Evolutionary conservation across 92 coral and sea anemone genomes (phyloP), one percentile per base, ranked within the genome.

Genomic region (Plumapathes pennacea): DNA sequence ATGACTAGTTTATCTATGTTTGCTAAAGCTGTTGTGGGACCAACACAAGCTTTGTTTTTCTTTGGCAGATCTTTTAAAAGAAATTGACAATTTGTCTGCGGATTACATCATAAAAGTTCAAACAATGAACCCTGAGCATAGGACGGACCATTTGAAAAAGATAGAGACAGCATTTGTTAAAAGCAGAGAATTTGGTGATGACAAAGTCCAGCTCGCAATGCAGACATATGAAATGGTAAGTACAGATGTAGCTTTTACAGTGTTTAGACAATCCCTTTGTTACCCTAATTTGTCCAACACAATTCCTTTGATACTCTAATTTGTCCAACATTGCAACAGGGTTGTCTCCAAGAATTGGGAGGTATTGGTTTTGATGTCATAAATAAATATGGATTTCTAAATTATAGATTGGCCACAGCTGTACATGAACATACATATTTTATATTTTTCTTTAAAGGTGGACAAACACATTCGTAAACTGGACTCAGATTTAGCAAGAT

Each of bases 191-290:
- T 86, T 84, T 54, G 91, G 90, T 2, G 98, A 92, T 59, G 98
- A 92, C 47, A 92, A 92, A 74, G 98, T 92, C 17, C 98, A 92
- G 60, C 78, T 92, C 12, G 98, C 98, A 46, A 92, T 92, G 98
- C 98, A 92, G 42, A 92, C 98, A 25, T 92, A 92, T 69, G 98
- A 92, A 84, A 92, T 92, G 98, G 98, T 92, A 43, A 25, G 80
- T 67, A 22, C 18, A 2, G 24, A 11, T 18, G 13, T 13, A 1
- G 6, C 10, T 18, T 1, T 4, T 10, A 25, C 15, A 1, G 18
- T 40, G 12, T 55, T 32, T 1, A 36, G 22, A 20, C 32, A 36
- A 21, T 14, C 17, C n/a, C n/a, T n/a, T n/a, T n/a, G n/a, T n/a
- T n/a, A n/a, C n/a, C n/a, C n/a, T n/a, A n/a, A n/a, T n/a, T n/a